Percentiles rank a stretch among this genome's conserved stretches.
Conservation (phyloP, 2,888 invertebrate genomes). For the Eristalinus aeneus region DNA sequence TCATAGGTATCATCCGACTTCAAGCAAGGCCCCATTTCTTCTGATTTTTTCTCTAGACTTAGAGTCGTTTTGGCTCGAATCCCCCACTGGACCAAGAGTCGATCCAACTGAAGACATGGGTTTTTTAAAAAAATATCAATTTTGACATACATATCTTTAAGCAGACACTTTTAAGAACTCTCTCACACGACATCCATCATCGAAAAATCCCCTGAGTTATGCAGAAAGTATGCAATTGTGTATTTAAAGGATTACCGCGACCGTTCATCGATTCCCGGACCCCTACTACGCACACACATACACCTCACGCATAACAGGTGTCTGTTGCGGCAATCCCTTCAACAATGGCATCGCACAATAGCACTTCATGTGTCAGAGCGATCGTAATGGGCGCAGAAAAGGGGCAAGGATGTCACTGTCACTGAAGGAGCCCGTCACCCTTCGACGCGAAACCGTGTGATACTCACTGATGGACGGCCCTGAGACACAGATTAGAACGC, state of each 20-base stretch:
- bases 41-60: no score
- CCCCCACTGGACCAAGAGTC: no score
- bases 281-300: background rate
- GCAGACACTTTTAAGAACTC: background rate
- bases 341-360: conserved; percentile 25
- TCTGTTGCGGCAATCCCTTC: background rate
- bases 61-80: no score
- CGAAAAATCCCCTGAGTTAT: background rate
- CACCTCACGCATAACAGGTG: background rate
- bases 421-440: conserved; percentile 50
- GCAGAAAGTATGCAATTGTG: background rate
- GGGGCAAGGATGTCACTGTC: conserved; percentile 63
- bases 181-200: background rate
- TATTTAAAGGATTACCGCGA: background rate
- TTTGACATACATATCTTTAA: no score
- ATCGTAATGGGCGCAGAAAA: conserved; percentile 6
- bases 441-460: conserved; percentile 65
- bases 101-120: no score
- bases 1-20: no score
- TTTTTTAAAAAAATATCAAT: no score
- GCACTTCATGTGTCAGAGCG: conserved; percentile 59
- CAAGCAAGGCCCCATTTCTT: no score
- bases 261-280: background rate
- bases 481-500: conserved; percentile 58
- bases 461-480: conserved; percentile 49